Base-by-base conservation (phyloP, 2,888 invertebrate species). In the Aplocera efformata region DNA sequence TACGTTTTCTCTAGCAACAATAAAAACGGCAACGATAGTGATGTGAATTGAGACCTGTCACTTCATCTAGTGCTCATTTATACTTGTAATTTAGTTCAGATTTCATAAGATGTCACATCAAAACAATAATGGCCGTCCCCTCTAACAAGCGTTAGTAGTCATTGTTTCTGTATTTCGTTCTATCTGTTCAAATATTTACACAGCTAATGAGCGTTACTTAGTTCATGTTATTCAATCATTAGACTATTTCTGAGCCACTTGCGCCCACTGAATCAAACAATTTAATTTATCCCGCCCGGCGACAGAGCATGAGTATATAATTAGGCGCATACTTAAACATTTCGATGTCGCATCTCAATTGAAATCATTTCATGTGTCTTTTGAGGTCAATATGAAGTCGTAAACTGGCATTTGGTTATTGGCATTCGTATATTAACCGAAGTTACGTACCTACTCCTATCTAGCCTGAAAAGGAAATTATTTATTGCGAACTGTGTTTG, bases 321-420 rank as follows among this genome's bases (percentile, higher is more conserved):
- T 48, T 48, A 48, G 39, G 33, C 39, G 37, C 42, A 44, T 49
- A 39, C 43, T 42, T 48, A 43, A 34, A 39, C 37, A 51, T 37
- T 49, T 43, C 30, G 34, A 34, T 48, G 42, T 46, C 43, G 40
- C 49, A 39, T 44, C 42, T 45, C 47, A 51, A 51, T 65, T 63
- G 56, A 59, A 56, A 52, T 58, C 58, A 53, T 50, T 50, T 48
- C 10, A 27, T 34, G 24, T 29, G 31, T 35, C 44, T 41, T 48
- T 43, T 42, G 44, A 53, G 54, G 53, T 63, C 57, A 62, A 61
- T 53, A 35, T 45, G 50, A 48, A 38, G 40, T 41, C 30, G 45
- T 34, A 35, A 28, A 39, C 34, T n/a, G n/a, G n/a, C 39, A 29
- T 33, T 25, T 40, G 11, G 29, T 46, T 52, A 50, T 45, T 38